Conservation (phyloP, 2,113 vertebrate species). For the Calyptommatus sinebrachiatus region DNA sequence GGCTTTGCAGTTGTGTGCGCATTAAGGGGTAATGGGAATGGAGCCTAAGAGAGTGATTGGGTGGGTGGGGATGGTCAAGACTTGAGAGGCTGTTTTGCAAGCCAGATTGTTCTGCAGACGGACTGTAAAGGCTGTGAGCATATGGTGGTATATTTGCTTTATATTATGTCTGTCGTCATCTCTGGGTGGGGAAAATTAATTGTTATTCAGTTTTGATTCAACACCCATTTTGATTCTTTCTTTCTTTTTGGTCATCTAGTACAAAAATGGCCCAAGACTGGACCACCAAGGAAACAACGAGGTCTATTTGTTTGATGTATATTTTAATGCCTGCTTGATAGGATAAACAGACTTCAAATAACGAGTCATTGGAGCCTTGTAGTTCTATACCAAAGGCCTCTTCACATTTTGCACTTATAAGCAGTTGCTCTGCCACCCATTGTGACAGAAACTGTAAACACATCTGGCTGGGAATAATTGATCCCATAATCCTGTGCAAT, state of each 20-base stretch:
- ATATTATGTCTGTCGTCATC: neutral
- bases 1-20: too few relatives aligned
- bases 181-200: slow-evolving; percentile 1
- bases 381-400: neutral
- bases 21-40: too few relatives aligned
- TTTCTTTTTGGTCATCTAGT: neutral
- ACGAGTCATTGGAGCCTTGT: neutral
- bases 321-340: neutral
- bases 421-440: neutral
- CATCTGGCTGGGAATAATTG: neutral
- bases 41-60: neutral
- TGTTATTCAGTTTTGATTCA: slow-evolving; percentile 4
- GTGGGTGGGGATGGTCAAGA: neutral
- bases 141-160: neutral
- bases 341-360: neutral
- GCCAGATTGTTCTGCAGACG: neutral
- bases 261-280: neutral
- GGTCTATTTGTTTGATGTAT: neutral
- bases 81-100: neutral
- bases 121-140: neutral
- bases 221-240: neutral
- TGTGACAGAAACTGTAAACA: slow-evolving; percentile 4
- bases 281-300: neutral
- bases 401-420: neutral
- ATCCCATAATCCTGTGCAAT: slow-evolving; percentile 2